Evolutionary conservation across 2,113 vertebrate species (phyloP), one percentile per base, ranked within the genome.

Genomic region (Tragelaphus buxtoni): DNA sequence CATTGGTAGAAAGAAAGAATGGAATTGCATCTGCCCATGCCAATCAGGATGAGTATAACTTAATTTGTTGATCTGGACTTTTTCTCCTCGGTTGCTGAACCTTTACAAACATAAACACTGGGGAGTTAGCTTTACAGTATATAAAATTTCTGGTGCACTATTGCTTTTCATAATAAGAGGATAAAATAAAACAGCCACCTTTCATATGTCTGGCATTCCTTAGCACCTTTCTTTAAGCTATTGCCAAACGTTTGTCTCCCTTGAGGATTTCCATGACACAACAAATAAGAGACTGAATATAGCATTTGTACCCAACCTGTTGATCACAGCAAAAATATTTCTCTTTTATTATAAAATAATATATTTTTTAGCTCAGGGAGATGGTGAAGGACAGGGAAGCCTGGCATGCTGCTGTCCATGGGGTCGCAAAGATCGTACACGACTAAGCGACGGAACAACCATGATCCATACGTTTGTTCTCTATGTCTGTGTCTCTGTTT

Each of bases 61-160:
- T 98, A 98, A 98, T 98, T 98, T 98, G 96, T 97, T 97, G 61
- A 85, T 97, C 97, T 98, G 96, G 53, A 74, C 65, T 96, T 94
- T 55, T 97, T 28, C 55, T 95, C 10, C 28, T 82, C 39, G 20
- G 32, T 76, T 80, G 5, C 92, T 97, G n/a, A 94, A 17, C 0
- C 18, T 49, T 56, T 82, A 76, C 86, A 83, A 89, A 77, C 32
- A 42, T 93, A 98, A 98, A 89, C 35, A 91, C 2, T 5, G 20
- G 20, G 72, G 30, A 91, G 60, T 91, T 92, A 94, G 14, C 81
- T 20, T 97, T 76, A 47, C 1, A 82, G 39, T 18, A 16, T 0
- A 0, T 72, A 80, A 80, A 97, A 83, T 55, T 16, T 65, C 49
- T 76, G 7, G 1, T 1, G 0, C 39, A 35, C 1, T 28, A 82